These are phyloP conservation scores for Molorchus minor DNA, from an alignment of 2,888 invertebrate genomes.

Conservation along the genomic window DNA sequence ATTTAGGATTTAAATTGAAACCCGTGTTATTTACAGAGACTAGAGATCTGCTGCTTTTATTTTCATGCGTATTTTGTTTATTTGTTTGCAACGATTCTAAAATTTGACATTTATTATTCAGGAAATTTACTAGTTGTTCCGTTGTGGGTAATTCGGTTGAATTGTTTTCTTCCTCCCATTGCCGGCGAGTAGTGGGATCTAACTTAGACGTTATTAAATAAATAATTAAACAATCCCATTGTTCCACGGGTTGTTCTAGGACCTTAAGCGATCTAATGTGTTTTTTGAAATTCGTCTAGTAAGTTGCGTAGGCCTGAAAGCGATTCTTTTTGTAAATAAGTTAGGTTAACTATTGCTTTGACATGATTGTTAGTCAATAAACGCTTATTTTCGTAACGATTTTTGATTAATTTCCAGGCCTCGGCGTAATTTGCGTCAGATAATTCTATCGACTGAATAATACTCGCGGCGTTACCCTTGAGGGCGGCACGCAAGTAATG, in stretches of 20 bases:
- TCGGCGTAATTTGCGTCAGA: not conserved
- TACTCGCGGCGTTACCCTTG: not conserved
- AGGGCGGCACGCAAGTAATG: not conserved
- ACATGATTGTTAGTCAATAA: not conserved
- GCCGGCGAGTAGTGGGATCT: not conserved
- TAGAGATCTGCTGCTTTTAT: not conserved
- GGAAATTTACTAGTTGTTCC: not conserved
- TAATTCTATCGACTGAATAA: not conserved
- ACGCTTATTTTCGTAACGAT: not conserved
- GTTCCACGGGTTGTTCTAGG: not conserved
- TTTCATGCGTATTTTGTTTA: not conserved
- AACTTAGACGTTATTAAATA: not conserved
- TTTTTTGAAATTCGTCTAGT: not conserved
- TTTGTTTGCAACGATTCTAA: not conserved
- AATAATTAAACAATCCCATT: not conserved
- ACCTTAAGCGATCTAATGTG: not conserved
- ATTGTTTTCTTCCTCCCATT: not conserved
- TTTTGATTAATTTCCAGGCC: conserved; percentile 3
- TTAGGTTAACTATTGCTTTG: too few relatives aligned
- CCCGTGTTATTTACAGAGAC: not conserved
- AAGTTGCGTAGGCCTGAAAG: not conserved
- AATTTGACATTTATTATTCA: not conserved
- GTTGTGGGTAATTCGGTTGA: not conserved
- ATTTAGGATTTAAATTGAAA: too few relatives aligned
- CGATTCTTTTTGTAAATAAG: not conserved